Evolutionary conservation across 1,140 invertebrate genomes (phyloP), one percentile per base, ranked within the genome.

Genomic region (Alviniconcha marisindica): DNA sequence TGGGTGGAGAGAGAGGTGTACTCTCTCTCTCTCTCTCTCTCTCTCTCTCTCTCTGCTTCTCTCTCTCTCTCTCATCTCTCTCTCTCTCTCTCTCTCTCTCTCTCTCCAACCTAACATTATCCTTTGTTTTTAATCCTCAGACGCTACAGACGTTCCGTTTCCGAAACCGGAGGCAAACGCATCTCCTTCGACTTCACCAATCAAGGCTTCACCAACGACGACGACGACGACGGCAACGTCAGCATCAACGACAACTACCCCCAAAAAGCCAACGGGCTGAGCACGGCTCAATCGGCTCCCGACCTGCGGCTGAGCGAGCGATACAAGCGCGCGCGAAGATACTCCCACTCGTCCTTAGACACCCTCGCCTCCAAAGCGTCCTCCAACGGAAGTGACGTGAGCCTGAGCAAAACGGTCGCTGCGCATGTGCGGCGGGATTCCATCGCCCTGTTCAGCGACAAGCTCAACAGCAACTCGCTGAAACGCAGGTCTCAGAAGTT

Each of bases 361-460:
- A 73, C 79, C 14, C 24, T 51, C 14, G 76, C 44, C 60, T 73
- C 81, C 36, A n/a, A 31, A 28, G 40, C 40, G 33, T 76, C 77
- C 3, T 44, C 44, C 7, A 42, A 24, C 38, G 74, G 56, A 42
- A 79, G 42, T 36, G 48, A 77, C 42, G 36, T 73, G 4, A 78
- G 83, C 63, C 33, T 73, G 36, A 69, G 76, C 33, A 31, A 54
- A 14, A 69, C 79, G 4, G 80, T 87, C 40, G 85, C 87, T 33
- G 82, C 83, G 33, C 87, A 88, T 60, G 80, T 88, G 0, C 81
- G 87, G 33, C 85, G 85, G 31, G 87, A 88, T 48, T 88, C 87
- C 21, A 87, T 88, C 42, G 87, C 87, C 5, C 40, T 88, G 31
- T 84, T 85, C 1, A 85, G 82, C 36, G 87, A 88, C 63, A 87